Conservation (phyloP, 2,113 vertebrate species). For the Carlito syrichta region DNA sequence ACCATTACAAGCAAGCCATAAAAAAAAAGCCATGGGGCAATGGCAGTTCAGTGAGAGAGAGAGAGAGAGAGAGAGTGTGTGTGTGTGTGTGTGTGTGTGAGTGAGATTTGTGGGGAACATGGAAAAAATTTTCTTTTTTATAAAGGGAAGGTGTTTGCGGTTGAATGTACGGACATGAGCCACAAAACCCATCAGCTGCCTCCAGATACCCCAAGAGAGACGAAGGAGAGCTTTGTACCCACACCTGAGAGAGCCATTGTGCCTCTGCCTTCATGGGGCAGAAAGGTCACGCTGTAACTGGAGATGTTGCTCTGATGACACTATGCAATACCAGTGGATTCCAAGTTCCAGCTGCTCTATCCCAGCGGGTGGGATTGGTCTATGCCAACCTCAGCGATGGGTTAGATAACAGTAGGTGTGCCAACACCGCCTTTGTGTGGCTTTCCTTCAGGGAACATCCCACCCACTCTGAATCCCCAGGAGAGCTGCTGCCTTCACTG, state of each 20-base stretch:
- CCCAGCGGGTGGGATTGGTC: background rate
- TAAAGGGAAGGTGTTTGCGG: background rate
- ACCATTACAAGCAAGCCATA: background rate
- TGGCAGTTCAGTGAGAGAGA: background rate
- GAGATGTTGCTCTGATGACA: background rate
- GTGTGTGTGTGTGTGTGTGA: background rate
- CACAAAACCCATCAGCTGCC: background rate
- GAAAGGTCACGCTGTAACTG: background rate
- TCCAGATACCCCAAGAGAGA: background rate
- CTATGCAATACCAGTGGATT: too few species aligned
- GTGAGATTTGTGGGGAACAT: background rate
- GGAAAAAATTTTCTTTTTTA: background rate
- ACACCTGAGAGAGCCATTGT: background rate
- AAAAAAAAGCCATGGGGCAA: background rate
- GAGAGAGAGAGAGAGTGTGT: background rate
- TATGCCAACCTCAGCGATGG: background rate
- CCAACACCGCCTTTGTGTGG: too few species aligned
- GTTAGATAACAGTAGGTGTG: rapidly evolving
- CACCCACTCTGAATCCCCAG: background rate
- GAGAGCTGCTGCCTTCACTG: background rate
- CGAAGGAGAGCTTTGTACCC: background rate
- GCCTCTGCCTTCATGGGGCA: background rate
- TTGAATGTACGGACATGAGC: background rate
- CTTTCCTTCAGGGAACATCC: background rate
- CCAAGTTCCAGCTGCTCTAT: background rate